Conservation (phyloP, 2,113 vertebrate species). For the Vombatus ursinus region DNA sequence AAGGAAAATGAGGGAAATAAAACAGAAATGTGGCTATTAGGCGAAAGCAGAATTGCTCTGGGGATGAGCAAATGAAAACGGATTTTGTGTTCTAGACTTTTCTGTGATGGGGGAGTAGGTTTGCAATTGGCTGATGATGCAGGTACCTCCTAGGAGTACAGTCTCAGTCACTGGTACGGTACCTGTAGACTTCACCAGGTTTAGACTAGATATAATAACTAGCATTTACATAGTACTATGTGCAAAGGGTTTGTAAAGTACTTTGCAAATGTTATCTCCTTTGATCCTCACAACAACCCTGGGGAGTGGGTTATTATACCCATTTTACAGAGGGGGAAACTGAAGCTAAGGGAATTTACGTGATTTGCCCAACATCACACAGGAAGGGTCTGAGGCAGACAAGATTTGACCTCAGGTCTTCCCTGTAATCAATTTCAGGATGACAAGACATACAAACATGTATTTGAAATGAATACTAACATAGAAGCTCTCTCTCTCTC, state of each 20-base stretch:
- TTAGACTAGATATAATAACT: background rate
- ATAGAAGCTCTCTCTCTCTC: background rate
- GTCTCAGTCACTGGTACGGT: background rate
- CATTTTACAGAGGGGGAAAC: background rate
- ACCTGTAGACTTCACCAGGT: background rate
- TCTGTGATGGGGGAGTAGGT: background rate
- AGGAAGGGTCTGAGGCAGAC: background rate
- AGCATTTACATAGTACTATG: background rate
- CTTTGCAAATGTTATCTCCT: background rate
- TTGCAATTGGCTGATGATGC: constrained; percentile 2
- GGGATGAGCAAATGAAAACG: constrained; percentile 23
- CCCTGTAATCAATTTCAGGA: background rate
- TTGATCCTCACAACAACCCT: background rate
- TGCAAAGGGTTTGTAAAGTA: background rate
- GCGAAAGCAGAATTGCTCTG: constrained; percentile 34
- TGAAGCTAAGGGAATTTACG: background rate
- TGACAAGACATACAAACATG: background rate
- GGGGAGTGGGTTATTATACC: background rate
- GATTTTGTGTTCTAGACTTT: constrained; percentile 46
- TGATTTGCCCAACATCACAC: background rate
- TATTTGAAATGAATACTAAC: background rate
- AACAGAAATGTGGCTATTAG: constrained; percentile 4
- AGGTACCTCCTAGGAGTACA: background rate
- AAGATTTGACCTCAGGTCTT: background rate
- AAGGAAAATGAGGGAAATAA: constrained; percentile 63